These are phyloP conservation scores for Megalurothrips usitatus DNA, from an alignment of 2,888 invertebrate genomes.

Conservation along the genomic window DNA sequence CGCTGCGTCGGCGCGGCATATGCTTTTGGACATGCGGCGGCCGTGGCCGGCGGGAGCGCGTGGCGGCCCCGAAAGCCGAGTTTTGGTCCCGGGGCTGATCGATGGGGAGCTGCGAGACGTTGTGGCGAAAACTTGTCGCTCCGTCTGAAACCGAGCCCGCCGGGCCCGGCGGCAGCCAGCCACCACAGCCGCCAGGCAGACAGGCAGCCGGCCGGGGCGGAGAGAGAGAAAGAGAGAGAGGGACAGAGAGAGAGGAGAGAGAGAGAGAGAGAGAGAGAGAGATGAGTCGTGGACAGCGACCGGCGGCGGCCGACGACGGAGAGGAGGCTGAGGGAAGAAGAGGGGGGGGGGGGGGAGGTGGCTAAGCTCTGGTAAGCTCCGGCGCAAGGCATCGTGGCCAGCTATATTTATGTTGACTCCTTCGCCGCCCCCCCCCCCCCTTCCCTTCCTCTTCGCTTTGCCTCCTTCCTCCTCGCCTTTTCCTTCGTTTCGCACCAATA, in stretches of 20 bases:
- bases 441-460: constrained; percentile 31
- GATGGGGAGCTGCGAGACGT: too few species aligned
- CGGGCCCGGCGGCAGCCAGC: too few species aligned
- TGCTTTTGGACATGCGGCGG: too few species aligned
- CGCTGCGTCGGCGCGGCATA: too few species aligned
- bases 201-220: constrained; percentile 27
- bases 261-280: neutral
- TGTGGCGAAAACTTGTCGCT: too few species aligned
- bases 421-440: constrained; percentile 28
- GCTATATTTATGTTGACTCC: constrained; percentile 26
- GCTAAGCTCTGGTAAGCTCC: constrained; percentile 19
- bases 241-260: constrained; percentile 18
- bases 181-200: neutral
- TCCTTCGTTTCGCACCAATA: constrained; percentile 33
- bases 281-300: neutral
- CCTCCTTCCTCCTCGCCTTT: constrained; percentile 33
- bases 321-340: too few species aligned
- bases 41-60: too few species aligned
- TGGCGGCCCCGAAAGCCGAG: too few species aligned
- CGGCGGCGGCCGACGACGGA: too few species aligned
- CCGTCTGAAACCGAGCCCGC: too few species aligned
- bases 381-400: constrained; percentile 15
- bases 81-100: too few species aligned
- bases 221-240: constrained; percentile 27
- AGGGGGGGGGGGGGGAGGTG: neutral